Evolutionary conservation across 2,797 vertebrate genomes (phyloP), one percentile per base, ranked within the genome.

Genomic region (Rhinella marina): DNA sequence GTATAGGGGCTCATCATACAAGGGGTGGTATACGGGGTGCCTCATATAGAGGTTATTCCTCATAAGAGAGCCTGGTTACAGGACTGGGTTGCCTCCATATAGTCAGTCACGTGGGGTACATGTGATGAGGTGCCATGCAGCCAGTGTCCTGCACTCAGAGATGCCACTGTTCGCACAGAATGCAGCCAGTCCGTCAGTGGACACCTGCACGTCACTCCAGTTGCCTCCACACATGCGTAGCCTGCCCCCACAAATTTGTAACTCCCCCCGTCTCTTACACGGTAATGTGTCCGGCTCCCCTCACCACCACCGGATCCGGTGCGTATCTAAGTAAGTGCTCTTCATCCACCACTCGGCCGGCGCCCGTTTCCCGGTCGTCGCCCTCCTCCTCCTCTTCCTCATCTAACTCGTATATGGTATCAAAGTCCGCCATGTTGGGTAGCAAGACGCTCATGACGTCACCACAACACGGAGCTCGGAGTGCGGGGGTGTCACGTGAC

Each of bases 391-490:
- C 97, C 75, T 98, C 94, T 91, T 95, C 97, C 90, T 98, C 97
- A 94, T 98, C 97, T 93, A 99, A 94, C 95, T 99, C 98, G 91
- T 97, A 98, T 96, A 99, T 99, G 91, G 97, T 98, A 95, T 99
- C 97, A 95, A 99, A 98, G 94, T 98, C 98, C 96, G 98, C 97
- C 98, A 98, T 98, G 95, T 99, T 98, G 96, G 97, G 96, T 82
- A 97, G 96, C 92, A 96, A 95, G 93, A 97, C 96, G 94, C 97
- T 98, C 96, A 97, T 98, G 96, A 97, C 97, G 96, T 97, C 93
- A 93, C 90, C 66, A 87, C 89, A 86, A 61, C 84, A 88, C 90
- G 82, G 32, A 61, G 83, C 89, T 2, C 70, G n/a, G 57, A 76
- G 27, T 23, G 68, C 66, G 27, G 76, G 1, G 9, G 57, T 41